Base-by-base conservation (phyloP, 2,113 vertebrate genomes). In the Sylvia atricapilla region DNA sequence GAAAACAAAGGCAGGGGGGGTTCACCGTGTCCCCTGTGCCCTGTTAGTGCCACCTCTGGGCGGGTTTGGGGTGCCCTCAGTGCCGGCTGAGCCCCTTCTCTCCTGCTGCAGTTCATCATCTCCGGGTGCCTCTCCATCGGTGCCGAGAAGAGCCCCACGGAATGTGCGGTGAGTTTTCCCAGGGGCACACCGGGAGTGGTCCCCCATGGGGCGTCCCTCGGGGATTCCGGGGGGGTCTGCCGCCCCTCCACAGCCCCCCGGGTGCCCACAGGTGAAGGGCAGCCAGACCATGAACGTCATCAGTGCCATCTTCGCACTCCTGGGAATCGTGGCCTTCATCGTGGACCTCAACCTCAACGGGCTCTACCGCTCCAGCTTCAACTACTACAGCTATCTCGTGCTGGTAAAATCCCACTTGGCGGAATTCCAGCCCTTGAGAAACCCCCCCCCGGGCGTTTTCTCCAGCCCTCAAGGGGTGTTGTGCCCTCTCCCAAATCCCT, bases 231-330 rank as follows among this genome's bases (percentile, higher is more conserved):
- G 73, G n/a, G 21, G 6, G 2, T 28, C 21, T 8, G 12, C 4
- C 5, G 2, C 30, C 25, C 3, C 41, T 12, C 27, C 21, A 9
- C 17, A 47, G 2, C n/a, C 30, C 31, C 7, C 13, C 1, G 7
- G 60, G 7, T 0, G 16, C 43, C 74, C 1, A 0, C 64, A 97
- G 96, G 89, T 96, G 76, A 96, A 95, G 74, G 85, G 94, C 81
- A 96, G 96, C 68, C 89, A 96, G 86, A 87, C 90, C 79, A 94
- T 94, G 95, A 97, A 97, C 5, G 6, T 96, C 64, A 95, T 96
- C 78, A 97, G 96, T 8, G 96, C 91, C 58, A 87, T 97, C 73
- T 95, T 93, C 1, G 94, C 96, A 0, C 76, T 94, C 22, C 84
- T 91, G 68, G 96, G 95, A 25, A 95, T 96, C 9, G 86, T 75